Evolutionary conservation across 1,140 invertebrate species (phyloP).

Genomic region (Drosophila kikkawai): DNA sequence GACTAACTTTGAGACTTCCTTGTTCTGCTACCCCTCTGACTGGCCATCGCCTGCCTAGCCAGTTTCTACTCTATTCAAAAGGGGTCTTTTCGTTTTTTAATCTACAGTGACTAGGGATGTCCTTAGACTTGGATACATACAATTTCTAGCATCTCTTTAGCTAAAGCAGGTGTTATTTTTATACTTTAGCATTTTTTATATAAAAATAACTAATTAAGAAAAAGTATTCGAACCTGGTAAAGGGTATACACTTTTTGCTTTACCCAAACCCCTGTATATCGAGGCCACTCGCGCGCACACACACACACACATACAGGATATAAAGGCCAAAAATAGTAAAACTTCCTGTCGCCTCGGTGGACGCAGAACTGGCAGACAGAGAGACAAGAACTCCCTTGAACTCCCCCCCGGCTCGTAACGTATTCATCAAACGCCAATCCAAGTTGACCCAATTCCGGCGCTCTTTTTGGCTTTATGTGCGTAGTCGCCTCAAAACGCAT

Average conservation of each 20-base stretch:
- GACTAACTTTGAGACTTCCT: constrained; percentile 40
- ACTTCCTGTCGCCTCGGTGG: constrained; percentile 49
- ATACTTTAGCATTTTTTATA: too few relatives aligned
- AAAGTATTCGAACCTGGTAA: background rate
- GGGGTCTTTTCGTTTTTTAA: constrained; percentile 16
- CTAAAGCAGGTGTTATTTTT: background rate
- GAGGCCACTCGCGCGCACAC: constrained; percentile 23
- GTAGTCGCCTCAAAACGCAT: constrained; percentile 41
- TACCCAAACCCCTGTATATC: background rate
- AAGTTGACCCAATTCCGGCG: constrained; percentile 70
- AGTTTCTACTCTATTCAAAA: background rate
- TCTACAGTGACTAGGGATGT: background rate
- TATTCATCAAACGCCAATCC: constrained; percentile 67
- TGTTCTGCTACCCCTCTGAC: constrained; percentile 2
- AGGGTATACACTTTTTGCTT: constrained; percentile 22
- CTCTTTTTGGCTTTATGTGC: constrained; percentile 26
- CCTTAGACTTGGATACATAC: background rate
- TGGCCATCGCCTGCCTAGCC: background rate
- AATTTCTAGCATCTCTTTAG: background rate
- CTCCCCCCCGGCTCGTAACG: constrained; percentile 21
- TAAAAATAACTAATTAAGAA: background rate
- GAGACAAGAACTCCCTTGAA: constrained; percentile 2
- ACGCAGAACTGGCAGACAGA: constrained; percentile 18
- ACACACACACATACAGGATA: background rate
- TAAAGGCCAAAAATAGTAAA: constrained; percentile 52